Base-by-base conservation (phyloP, 2,888 invertebrate species). In the Ophraella communa region DNA sequence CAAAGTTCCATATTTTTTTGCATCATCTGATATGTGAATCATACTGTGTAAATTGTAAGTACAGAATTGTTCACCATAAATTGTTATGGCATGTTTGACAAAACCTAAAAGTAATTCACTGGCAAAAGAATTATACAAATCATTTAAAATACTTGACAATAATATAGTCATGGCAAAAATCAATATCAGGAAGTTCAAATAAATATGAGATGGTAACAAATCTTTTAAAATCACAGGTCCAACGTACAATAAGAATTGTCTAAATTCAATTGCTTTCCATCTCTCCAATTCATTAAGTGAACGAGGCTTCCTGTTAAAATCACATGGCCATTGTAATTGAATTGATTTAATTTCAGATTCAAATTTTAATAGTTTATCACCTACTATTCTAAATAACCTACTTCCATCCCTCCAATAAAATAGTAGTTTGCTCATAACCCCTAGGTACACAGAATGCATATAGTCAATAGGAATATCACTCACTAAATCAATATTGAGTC, bases 361-460 rank as follows among this genome's bases (percentile, higher is more conserved):
- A 4, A 69, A 27, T 35, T 57, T 11, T 10, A n/a, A 14, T 27
- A 45, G 4, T 23, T 55, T 39, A n/a, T 58, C 35, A 45, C 54
- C 39, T 11, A 14, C 58, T 7, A 72, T 62, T 27, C 65, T 14
- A 64, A 57, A 68, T 30, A 62, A 35, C 20, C 56, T 33, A 54
- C 67, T 63, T 44, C 71, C 68, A 68, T 69, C 67, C 51, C 71
- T 59, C 71, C 71, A 71, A 10, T 49, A 18, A 65, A 72, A 68
- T 20, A 72, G 52, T 23, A 73, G 52, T 65, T 73, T 72, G 56
- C 68, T 47, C 62, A 70, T 68, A 14, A 74, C 64, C 3, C 74
- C 72, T 33, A 72, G 55, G 57, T 66, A 74, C 10, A 71, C 62
- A 52, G 62, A 64, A 55, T 74, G 74, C 72, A 71, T 72, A 56